These are phyloP conservation scores for Acanthacorydalis orientalis DNA, from an alignment of 2,888 invertebrate species.

Conservation along the genomic window DNA sequence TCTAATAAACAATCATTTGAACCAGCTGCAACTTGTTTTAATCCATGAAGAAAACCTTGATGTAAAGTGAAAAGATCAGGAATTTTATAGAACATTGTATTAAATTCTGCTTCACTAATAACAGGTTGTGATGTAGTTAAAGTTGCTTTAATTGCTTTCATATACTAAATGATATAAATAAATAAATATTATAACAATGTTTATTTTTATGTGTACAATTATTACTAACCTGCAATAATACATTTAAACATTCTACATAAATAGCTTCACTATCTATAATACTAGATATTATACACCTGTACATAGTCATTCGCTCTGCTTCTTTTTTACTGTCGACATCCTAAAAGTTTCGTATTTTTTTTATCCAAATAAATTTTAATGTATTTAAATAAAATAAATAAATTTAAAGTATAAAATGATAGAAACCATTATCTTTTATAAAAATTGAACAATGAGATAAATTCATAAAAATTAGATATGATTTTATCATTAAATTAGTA, in stretches of 20 bases:
- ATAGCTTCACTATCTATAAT: constrained; percentile 84
- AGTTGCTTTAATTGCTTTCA: constrained; percentile 80
- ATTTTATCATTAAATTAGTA: no score
- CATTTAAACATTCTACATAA: constrained; percentile 78
- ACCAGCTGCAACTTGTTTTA: constrained; percentile 49
- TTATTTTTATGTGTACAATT: neutral
- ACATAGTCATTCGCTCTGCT: constrained; percentile 69
- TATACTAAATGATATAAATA: constrained; percentile 46
- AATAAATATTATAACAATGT: constrained; percentile 2
- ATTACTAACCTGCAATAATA: constrained; percentile 61
- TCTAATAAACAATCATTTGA: constrained; percentile 23
- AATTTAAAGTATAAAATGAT: no score
- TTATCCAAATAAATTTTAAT: no score
- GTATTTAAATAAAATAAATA: no score
- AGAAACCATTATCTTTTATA: no score
- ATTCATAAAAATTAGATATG: no score
- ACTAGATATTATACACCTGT: constrained; percentile 73
- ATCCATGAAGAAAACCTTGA: constrained; percentile 61
- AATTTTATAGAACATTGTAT: constrained; percentile 84
- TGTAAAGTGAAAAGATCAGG: constrained; percentile 73
- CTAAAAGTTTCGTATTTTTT: no score
- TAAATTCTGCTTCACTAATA: constrained; percentile 74
- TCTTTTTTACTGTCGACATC: constrained; percentile 40
- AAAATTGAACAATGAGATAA: no score
- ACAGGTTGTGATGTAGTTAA: constrained; percentile 78